Evolutionary conservation across 2,888 invertebrate species (phyloP), one percentile per base, ranked within the genome.

Genomic region (Acleris sparsana): DNA sequence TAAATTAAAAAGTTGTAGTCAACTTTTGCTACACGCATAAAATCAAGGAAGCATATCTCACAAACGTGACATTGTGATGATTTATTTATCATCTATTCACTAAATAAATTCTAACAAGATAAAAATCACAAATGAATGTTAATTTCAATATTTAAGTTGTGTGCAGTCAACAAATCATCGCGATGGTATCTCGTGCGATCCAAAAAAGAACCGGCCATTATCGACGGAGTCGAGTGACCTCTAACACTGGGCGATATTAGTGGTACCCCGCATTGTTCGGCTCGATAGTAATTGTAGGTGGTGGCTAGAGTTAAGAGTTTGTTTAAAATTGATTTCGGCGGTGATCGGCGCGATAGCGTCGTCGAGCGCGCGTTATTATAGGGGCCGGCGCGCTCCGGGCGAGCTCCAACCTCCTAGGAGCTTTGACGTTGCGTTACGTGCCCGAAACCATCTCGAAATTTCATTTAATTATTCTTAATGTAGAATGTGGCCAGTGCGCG

Each of bases 281-380:
- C 80, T 81, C 81, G 80, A 86, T 86, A 80, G 86, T 91, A 90
- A 90, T 91, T 91, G 89, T 88, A 89, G 89, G 89, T 89, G 88
- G 86, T 85, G 86, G 87, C 82, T 84, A 83, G 83, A 88, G 89
- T 90, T 90, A 83, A 83, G 83, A 88, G 89, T 91, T 90, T 90
- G 89, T 91, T 91, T 90, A 89, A 89, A 92, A 92, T 92, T 90
- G 92, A 91, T 91, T 92, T 89, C 85, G 91, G 87, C 78, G 80
- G 79, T 84, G 91, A 92, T 89, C 82, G 75, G 72, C 67, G 76
- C 78, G 92, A 92, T 91, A 89, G 76, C 83, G 83, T 81, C 82
- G 79, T 80, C 83, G 80, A 78, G 72, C 77, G 77, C 69, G 78
- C 80, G 74, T 87, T 87, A 89, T 89, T 88, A 88, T 80, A 80